Conservation (phyloP, 2,888 invertebrate genomes). For the Cryptus armator region DNA sequence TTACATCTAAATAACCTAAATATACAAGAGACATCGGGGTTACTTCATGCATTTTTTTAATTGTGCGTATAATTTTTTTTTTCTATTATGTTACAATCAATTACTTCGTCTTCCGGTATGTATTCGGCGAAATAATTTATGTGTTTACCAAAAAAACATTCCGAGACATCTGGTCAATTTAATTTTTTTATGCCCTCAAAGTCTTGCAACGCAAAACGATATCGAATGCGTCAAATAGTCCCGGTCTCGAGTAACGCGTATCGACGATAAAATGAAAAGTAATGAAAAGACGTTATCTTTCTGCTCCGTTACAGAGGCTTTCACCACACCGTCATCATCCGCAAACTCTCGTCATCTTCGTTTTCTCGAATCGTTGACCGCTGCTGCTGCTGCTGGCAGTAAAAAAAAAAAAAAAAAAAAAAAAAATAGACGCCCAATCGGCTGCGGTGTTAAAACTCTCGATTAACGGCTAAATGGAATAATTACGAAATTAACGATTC, state of each 20-base stretch:
- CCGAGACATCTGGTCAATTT: not conserved
- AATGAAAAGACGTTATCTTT: constrained; percentile 4
- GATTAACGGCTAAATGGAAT: not conserved
- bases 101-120: not conserved
- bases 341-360: not conserved
- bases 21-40: not conserved
- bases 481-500: not conserved
- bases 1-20: not conserved
- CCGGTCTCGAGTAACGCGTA: not conserved
- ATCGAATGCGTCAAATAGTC: not conserved
- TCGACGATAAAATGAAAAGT: not conserved
- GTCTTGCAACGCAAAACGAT: not conserved
- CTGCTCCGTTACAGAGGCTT: constrained; percentile 13
- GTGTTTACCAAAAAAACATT: not conserved
- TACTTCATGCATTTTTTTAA: not conserved
- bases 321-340: constrained; percentile 15
- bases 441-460: not conserved
- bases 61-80: not conserved
- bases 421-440: not conserved
- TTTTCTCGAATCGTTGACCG: not conserved
- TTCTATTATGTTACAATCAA: not conserved
- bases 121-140: not conserved
- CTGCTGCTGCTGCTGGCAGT: not conserved
- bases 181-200: not conserved
- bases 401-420: not conserved